Evolutionary conservation across 1,140 invertebrate species (phyloP), one percentile per base, ranked within the genome.

Genomic region (Berghia stephanieae): DNA sequence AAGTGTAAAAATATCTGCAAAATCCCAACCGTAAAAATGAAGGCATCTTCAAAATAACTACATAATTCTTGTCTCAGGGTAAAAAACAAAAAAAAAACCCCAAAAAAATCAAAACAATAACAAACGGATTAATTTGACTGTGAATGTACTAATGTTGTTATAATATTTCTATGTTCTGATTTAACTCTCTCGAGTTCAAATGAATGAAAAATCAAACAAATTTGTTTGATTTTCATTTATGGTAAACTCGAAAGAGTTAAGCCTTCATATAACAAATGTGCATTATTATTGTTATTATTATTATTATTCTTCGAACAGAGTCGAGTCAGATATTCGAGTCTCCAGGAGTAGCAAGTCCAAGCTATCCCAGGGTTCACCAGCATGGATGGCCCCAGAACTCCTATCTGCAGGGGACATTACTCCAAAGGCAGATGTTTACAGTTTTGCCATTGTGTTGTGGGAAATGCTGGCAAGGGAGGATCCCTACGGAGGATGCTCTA

Each of bases 381-480:
- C 79, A 0, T 88, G 87, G 87, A 87, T 86, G 85, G 85, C 87
- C 21, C 87, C 87, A 67, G 87, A 88, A 68, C 60, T 88, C 34
- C 72, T 88, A 0, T 77, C 82, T 27, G 83, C 80, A 82, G 84
- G 83, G 78, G 85, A 87, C 57, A 79, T 88, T 49, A 86, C 84
- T 66, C 49, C 79, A 0, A 88, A 88, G 70, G 82, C 85, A 43
- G 97, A 99, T 88, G 99, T 99, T 95, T 99, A 98, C 96, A 98
- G 96, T 0, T 99, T 95, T 87, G 97, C 96, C 8, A 95, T 99
- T 0, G 96, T 99, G 2, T 90, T 99, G 13, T 99, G 98, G 98
- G 98, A 99, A 90, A 91, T 99, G 83, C 88, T 99, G 10, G 98
- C 96, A 3, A 95, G 96, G 84, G 94, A 98, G 90, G 93, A 95